Evolutionary conservation across 2,888 invertebrate genomes (phyloP), one percentile per base, ranked within the genome.

Genomic region (Aspidiotus rigidus): DNA sequence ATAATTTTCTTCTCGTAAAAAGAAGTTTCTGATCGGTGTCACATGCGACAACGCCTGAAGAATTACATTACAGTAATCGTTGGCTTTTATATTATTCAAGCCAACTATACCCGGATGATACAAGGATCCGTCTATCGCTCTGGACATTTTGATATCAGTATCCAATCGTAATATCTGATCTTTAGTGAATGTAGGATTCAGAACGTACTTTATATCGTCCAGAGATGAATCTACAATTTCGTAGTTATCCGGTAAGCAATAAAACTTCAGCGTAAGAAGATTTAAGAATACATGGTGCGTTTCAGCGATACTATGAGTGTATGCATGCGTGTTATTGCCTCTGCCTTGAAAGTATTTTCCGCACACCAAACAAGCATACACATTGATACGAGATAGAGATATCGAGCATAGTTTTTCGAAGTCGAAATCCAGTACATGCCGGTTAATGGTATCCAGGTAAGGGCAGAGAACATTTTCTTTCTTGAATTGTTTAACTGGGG

Each of bases 321-420:
- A 99, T 0, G 99, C 99, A 81, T 99, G 95, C 0, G 99, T 99
- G 76, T 94, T 96, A 8, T 91, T 93, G 0, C 99, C 99, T 77
- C 99, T 85, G 1, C 99, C 95, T 80, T 85, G 85, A 77, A 98
- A 99, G 78, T 99, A 99, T 80, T 99, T 99, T 17, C 99, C 99
- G 79, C 99, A 99, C 1, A 99, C 94, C 71, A 99, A 83, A 77
- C 99, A 99, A 8, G 99, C 99, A 78, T 99, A 99, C 44, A 99
- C 98, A 82, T 99, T 99, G 74, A 99, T 95, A 76, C 99, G 87
- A 0, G 98, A 98, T 72, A 99, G 79, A 0, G 98, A 98, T 53
- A 99, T 90, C 0, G 98, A 98, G 78, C 99, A 99, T 39, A 99
- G 80, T 78, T 99, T 99, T 79, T 99, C 99, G 81, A 99, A 99